These are phyloP conservation scores for Varanus komodoensis DNA, from an alignment of 2,113 vertebrate species.

Conservation along the genomic window DNA sequence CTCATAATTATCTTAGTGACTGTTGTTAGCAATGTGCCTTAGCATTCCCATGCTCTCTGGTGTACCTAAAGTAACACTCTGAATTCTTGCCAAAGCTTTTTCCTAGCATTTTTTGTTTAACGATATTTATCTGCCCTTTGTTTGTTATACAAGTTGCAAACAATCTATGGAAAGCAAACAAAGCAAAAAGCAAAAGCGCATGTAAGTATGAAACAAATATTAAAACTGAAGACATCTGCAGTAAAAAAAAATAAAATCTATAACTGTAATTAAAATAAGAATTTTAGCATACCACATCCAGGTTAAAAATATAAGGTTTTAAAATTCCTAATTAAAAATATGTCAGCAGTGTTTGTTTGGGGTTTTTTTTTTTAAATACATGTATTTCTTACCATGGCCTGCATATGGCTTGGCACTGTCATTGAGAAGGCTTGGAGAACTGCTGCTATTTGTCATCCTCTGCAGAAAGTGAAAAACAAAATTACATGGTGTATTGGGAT, in stretches of 20 bases:
- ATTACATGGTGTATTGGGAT: conserved; percentile 10
- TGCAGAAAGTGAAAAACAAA: conserved; percentile 71
- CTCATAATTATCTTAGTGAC: neutral
- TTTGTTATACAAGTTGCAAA: neutral
- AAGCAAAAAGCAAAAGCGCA: neutral
- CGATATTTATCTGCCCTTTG: neutral
- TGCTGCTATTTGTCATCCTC: conserved; percentile 99
- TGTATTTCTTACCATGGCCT: conserved; percentile 88
- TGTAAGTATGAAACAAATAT: neutral
- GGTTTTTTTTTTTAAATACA: neutral
- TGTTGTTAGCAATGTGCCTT: no score
- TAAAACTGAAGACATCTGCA: neutral
- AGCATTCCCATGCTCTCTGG: neutral
- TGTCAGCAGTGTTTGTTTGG: neutral
- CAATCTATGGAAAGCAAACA: neutral
- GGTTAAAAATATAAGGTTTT: neutral
- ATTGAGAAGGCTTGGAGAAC: conserved; percentile 96
- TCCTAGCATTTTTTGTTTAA: neutral
- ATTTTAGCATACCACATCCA: neutral
- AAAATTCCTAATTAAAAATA: neutral
- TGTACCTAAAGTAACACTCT: neutral
- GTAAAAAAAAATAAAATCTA: neutral
- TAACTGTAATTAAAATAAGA: neutral
- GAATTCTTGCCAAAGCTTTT: neutral
- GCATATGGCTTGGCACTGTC: conserved; percentile 98